phyloP scores from a whole-genome alignment of 2,888 invertebrate species.

The Yponomeuta cagnagella region DNA sequence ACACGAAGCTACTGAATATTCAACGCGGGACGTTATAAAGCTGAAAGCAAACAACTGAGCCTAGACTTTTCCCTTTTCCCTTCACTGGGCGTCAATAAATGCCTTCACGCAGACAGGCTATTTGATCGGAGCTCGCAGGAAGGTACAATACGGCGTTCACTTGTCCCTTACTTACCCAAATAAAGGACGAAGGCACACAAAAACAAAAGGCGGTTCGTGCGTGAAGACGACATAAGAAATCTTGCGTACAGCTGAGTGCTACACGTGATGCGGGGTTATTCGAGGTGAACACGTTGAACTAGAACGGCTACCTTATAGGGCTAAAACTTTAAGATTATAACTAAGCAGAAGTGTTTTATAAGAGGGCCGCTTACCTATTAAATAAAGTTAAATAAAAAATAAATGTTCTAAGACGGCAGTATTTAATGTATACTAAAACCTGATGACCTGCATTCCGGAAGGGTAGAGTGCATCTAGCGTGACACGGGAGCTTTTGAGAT shows the following conservation, averaged over 20 bases:
- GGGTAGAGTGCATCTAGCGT: too few species aligned
- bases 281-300: too few species aligned
- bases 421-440: too few species aligned
- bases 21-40: background rate
- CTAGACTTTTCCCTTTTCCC: background rate
- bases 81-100: background rate
- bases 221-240: background rate
- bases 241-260: conserved; percentile 4
- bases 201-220: background rate
- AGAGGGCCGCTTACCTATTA: too few species aligned
- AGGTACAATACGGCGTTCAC: background rate
- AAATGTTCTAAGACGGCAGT: too few species aligned
- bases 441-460: too few species aligned
- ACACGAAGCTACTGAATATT: too few species aligned
- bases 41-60: background rate
- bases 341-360: too few species aligned
- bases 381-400: too few species aligned
- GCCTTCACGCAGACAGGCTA: background rate
- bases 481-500: too few species aligned
- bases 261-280: background rate
- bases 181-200: background rate
- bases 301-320: too few species aligned
- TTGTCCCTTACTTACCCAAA: background rate
- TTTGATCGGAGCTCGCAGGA: background rate
- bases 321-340: too few species aligned